Evolutionary conservation across 2,888 invertebrate genomes (phyloP).

Genomic region (Trileptium ribeirensis): DNA sequence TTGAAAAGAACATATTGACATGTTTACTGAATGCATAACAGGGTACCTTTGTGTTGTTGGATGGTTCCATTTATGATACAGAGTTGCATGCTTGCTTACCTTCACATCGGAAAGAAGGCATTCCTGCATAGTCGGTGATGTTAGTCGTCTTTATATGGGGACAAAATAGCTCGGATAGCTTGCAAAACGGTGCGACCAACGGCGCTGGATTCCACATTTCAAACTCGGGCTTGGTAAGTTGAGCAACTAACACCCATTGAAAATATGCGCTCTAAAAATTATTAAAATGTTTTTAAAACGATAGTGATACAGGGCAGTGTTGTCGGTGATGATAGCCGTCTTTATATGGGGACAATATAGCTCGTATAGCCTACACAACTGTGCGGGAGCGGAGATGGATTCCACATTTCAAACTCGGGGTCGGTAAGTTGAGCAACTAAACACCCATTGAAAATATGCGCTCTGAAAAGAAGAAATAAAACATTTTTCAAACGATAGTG

Average conservation of each 20-base stretch:
- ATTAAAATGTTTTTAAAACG: too few relatives aligned
- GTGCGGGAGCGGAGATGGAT: neutral
- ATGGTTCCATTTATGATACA: too few relatives aligned
- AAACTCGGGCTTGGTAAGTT: neutral
- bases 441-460: constrained; percentile 10
- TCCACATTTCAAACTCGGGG: neutral
- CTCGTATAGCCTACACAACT: neutral
- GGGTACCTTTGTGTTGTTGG: too few relatives aligned
- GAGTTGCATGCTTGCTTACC: too few relatives aligned
- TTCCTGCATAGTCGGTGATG: constrained; percentile 7
- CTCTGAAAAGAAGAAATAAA: too few relatives aligned
- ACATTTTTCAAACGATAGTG: too few relatives aligned
- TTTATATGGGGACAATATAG: constrained; percentile 5
- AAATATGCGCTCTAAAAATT: constrained; percentile 12
- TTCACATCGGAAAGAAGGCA: constrained; percentile 1
- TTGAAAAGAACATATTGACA: too few relatives aligned
- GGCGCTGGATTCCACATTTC: neutral
- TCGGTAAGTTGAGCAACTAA: constrained; percentile 2
- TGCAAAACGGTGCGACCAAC: neutral
- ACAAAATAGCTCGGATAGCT: constrained; percentile 7
- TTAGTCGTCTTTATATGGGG: neutral
- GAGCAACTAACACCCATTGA: constrained; percentile 13
- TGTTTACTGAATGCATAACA: too few relatives aligned
- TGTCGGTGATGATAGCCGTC: neutral
- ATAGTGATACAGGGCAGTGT: too few relatives aligned